Base-by-base conservation (phyloP, 2,888 invertebrate species). In the Archips xylosteana region DNA sequence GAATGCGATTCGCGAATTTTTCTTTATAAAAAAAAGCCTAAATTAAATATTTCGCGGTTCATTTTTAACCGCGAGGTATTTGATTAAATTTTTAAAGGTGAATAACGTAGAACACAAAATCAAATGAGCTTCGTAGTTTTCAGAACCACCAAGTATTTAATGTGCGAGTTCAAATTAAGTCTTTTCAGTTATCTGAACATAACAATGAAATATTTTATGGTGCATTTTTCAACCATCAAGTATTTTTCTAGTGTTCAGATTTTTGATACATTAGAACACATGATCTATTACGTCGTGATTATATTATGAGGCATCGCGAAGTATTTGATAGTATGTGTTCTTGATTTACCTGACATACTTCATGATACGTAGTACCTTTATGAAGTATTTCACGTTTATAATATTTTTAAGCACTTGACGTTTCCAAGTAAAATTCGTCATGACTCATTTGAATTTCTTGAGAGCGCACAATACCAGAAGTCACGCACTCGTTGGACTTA, bases 291-390 rank as follows among this genome's bases (percentile, higher is more conserved):
- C 51, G 66, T 61, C 60, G 64, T 32, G 60, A 60, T 59, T 65
- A 60, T 36, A 62, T 34, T 34, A 47, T 51, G 51, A 64, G 57
- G 68, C 63, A 39, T 59, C 23, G 70, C 74, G 64, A 70, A 61
- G 42, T 70, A 65, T 65, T 64, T 74, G 15, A n/a, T 69, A 36
- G 45, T 9, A 63, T 34, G n/a, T 63, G 72, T 68, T 74, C 73
- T 49, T 63, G 15, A 57, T 57, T 57, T 59, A 57, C 73, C 59
- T 68, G 42, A 57, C 63, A 63, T 51, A 64, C 63, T 57, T 69
- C 54, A 64, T 39, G 10, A 34, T 34, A 67, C 23, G 23, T 73
- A 68, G 73, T 65, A 70, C 42, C 39, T 49, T 39, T 45, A 69
- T 59, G 68, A 73, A 73, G 73, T 42, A 42, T 59, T 59, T 64